These are phyloP conservation scores for Muntiacus muntjak DNA, from an alignment of 2,113 vertebrate species.

Conservation along the genomic window DNA sequence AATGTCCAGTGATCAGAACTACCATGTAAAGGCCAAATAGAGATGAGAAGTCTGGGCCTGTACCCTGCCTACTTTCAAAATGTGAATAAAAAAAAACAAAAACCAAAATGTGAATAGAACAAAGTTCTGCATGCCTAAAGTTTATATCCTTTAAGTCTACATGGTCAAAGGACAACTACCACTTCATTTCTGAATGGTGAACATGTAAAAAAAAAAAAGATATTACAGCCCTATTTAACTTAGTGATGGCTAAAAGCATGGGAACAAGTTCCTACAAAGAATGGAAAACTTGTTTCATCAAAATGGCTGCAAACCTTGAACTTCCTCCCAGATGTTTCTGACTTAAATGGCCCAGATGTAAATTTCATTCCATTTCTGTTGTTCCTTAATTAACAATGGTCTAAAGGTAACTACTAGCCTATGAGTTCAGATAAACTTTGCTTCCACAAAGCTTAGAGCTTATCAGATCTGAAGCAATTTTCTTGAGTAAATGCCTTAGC, in stretches of 20 bases:
- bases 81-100: neutral
- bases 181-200: neutral
- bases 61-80: neutral
- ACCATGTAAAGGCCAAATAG: conserved; percentile 40
- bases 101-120: neutral
- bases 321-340: neutral
- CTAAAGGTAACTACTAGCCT: neutral
- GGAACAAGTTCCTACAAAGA: neutral
- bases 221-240: neutral
- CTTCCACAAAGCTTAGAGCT: neutral
- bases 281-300: neutral
- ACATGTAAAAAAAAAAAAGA: neutral
- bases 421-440: neutral
- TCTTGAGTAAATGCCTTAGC: neutral
- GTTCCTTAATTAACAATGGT: neutral
- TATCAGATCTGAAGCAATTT: neutral
- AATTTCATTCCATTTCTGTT: neutral
- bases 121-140: neutral
- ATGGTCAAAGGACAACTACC: neutral
- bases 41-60: neutral
- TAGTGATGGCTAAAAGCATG: neutral
- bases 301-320: neutral
- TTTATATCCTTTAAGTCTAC: neutral
- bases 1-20: conserved; percentile 2
- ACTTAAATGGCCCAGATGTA: neutral